These are phyloP conservation scores for Cerastis leucographa DNA, from an alignment of 2,888 invertebrate genomes.

Conservation along the genomic window DNA sequence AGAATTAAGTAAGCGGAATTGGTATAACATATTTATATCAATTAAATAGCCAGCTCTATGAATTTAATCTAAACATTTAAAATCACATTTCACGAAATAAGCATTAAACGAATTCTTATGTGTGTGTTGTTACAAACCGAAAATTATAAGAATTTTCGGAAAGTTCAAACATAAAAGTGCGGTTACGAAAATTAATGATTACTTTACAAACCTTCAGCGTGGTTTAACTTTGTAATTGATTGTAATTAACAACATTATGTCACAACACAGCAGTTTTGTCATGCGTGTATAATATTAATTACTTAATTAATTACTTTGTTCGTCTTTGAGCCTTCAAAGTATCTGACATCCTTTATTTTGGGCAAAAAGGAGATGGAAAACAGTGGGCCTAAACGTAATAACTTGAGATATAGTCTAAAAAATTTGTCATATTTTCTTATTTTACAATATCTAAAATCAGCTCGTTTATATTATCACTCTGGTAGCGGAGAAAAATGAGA, in stretches of 20 bases:
- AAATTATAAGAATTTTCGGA: slow-evolving; percentile 16
- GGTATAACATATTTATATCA: background rate
- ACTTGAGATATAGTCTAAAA: too few relatives aligned
- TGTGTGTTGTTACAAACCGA: background rate
- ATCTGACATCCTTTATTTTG: slow-evolving; percentile 31
- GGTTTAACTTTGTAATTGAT: slow-evolving; percentile 65
- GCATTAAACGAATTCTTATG: background rate
- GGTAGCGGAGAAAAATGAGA: too few relatives aligned
- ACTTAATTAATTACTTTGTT: slow-evolving; percentile 54
- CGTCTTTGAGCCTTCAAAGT: slow-evolving; percentile 34
- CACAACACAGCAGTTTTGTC: slow-evolving; percentile 64
- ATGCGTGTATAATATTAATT: slow-evolving; percentile 64
- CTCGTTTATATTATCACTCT: too few relatives aligned
- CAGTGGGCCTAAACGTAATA: too few relatives aligned
- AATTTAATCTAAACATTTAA: background rate
- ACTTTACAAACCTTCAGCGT: slow-evolving; percentile 42
- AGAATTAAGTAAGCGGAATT: background rate
- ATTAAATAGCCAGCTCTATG: background rate
- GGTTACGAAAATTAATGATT: slow-evolving; percentile 48
- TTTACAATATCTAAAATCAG: too few relatives aligned
- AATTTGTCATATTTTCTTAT: too few relatives aligned
- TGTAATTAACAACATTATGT: slow-evolving; percentile 64
- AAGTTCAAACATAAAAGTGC: slow-evolving; percentile 43
- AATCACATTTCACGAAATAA: background rate
- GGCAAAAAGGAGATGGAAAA: too few relatives aligned